Evolutionary conservation across 53 echinoderm and acorn worm species (phyloP).

Genomic region (Antedon mediterranea): DNA sequence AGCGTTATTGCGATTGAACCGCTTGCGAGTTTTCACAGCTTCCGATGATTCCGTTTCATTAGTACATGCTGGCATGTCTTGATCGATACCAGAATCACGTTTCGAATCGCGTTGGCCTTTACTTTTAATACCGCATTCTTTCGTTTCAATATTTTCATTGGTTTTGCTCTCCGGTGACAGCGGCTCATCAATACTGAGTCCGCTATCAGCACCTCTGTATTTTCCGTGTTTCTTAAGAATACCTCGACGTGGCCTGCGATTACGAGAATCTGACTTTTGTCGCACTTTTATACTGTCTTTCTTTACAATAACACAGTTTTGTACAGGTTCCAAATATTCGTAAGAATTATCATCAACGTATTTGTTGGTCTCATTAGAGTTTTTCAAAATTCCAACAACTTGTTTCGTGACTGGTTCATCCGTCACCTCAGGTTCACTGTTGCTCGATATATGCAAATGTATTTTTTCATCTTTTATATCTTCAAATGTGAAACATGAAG

Average conservation of each 20-base stretch:
- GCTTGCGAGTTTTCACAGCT: constrained; percentile 4
- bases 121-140: constrained; percentile 2
- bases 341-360: neutral
- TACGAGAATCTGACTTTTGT: neutral
- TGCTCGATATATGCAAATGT: neutral
- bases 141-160: constrained; percentile 12
- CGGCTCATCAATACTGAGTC: constrained; percentile 39
- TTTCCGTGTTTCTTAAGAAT: constrained; percentile 34
- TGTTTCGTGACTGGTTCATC: neutral
- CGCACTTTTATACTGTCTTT: neutral
- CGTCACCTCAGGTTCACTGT: neutral
- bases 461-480: neutral
- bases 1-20: constrained; percentile 4
- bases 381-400: constrained; percentile 7
- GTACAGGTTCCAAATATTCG: neutral
- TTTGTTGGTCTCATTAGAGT: neutral
- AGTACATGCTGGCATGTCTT: constrained; percentile 22
- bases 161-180: constrained; percentile 23
- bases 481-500: neutral
- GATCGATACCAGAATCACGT: constrained; percentile 40
- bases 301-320: neutral
- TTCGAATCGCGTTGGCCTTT: constrained; percentile 9
- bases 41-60: constrained; percentile 5
- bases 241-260: neutral
- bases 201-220: constrained; percentile 42